These are phyloP conservation scores for Caenorhabditis uteleia DNA, from an alignment of 2,888 invertebrate genomes.

Conservation along the genomic window DNA sequence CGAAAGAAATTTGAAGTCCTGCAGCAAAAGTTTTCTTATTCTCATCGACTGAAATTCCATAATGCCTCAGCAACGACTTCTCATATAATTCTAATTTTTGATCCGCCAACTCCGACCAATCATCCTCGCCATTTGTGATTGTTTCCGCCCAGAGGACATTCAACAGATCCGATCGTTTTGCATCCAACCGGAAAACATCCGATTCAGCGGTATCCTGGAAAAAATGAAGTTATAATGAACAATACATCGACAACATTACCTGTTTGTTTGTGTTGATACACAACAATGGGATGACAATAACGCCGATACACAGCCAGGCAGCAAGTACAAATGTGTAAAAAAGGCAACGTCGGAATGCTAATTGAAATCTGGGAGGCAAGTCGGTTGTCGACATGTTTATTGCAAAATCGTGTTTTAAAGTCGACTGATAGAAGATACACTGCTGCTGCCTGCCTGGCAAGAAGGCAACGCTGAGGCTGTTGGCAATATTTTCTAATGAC, in stretches of 20 bases:
- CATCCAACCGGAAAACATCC: constrained; percentile 50
- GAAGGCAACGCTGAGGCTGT: no score
- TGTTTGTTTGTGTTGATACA: constrained; percentile 1
- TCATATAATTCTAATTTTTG: constrained; percentile 66
- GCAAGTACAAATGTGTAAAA: constrained; percentile 57
- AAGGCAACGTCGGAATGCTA: constrained; percentile 59
- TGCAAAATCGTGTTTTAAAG: constrained; percentile 1
- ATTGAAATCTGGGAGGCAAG: constrained; percentile 59
- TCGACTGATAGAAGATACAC: no score
- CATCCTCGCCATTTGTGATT: constrained; percentile 61
- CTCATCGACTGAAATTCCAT: constrained; percentile 27
- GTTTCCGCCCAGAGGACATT: constrained; percentile 67
- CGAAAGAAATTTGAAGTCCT: constrained; percentile 56
- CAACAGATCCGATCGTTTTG: constrained; percentile 61
- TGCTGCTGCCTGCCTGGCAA: no score
- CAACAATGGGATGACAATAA: constrained; percentile 46
- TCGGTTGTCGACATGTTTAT: constrained; percentile 32
- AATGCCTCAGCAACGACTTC: constrained; percentile 41
- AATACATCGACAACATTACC: background rate
- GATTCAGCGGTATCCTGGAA: constrained; percentile 30
- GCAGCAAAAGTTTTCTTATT: constrained; percentile 46
- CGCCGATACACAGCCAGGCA: constrained; percentile 56
- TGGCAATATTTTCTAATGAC: no score
- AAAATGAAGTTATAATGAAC: no score
- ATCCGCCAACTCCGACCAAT: constrained; percentile 65